phyloP scores from a whole-genome alignment of 2,888 invertebrate genomes.

The Dryadula phaetusa region DNA sequence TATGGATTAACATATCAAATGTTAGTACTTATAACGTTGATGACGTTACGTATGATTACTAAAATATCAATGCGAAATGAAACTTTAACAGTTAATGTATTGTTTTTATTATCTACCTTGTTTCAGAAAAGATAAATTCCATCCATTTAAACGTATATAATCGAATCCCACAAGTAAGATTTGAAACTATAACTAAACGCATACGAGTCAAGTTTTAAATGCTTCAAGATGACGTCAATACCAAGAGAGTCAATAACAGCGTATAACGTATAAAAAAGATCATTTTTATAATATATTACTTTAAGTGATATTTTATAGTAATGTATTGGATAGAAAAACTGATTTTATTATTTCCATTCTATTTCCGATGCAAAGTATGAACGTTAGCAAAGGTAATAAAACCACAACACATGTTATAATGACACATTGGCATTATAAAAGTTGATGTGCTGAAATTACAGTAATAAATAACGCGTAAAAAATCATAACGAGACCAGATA shows the following conservation, averaged over 20 bases:
- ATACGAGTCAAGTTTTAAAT: neutral
- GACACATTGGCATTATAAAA: slow-evolving; percentile 39
- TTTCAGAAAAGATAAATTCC: too few relatives aligned
- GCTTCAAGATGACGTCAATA: neutral
- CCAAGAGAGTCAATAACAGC: neutral
- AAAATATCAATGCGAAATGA: too few relatives aligned
- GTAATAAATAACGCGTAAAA: slow-evolving; percentile 44
- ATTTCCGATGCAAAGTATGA: slow-evolving; percentile 6
- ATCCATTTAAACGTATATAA: neutral
- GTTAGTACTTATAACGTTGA: too few relatives aligned
- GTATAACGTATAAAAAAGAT: neutral
- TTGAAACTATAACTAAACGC: neutral
- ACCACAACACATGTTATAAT: slow-evolving; percentile 38
- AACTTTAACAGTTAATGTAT: too few relatives aligned
- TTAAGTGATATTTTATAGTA: slow-evolving; percentile 13
- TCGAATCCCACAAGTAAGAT: neutral
- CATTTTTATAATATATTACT: slow-evolving; percentile 4
- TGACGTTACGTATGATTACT: too few relatives aligned
- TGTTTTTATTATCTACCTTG: too few relatives aligned
- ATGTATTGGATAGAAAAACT: slow-evolving; percentile 6
- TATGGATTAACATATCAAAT: too few relatives aligned
- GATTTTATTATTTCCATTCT: neutral
- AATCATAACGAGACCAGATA: slow-evolving; percentile 40
- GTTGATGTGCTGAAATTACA: slow-evolving; percentile 36
- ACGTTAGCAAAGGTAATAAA: slow-evolving; percentile 30